Conservation (phyloP, 2,113 vertebrate species). For the Orthonyx spaldingii region DNA sequence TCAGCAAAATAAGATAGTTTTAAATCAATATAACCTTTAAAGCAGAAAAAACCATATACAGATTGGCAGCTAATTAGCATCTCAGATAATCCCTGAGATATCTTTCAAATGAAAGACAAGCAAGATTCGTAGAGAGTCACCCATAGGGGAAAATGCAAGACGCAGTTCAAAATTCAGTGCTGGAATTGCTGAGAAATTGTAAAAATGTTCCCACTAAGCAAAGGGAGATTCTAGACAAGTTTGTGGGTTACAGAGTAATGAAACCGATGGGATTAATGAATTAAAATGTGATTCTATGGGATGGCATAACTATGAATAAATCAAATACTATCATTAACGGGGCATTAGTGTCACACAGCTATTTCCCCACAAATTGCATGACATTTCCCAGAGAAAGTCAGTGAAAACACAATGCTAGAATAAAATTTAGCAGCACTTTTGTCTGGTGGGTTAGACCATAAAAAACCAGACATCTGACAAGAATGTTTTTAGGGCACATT, state of each 20-base stretch:
- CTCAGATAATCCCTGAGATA: not conserved
- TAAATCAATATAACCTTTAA: not conserved
- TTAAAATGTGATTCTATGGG: not conserved
- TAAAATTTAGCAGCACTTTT: not conserved
- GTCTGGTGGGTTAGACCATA: not conserved
- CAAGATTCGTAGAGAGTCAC: not conserved
- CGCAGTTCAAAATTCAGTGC: not conserved
- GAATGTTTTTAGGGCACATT: too few species aligned
- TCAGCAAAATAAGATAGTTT: not conserved
- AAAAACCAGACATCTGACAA: not conserved
- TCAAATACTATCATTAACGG: not conserved
- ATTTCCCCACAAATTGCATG: not conserved
- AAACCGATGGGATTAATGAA: not conserved
- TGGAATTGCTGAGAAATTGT: not conserved
- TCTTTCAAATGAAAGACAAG: not conserved
- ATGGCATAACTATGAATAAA: not conserved
- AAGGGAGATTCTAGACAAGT: not conserved
- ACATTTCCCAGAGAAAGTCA: not conserved
- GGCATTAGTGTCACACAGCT: not conserved
- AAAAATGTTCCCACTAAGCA: not conserved
- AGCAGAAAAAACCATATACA: not conserved
- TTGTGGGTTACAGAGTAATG: not conserved
- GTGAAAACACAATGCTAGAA: not conserved
- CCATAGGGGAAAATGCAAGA: not conserved
- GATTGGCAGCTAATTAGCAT: not conserved